These are phyloP conservation scores for Andrena bucephala DNA, from an alignment of 2,888 invertebrate genomes.

Conservation along the genomic window DNA sequence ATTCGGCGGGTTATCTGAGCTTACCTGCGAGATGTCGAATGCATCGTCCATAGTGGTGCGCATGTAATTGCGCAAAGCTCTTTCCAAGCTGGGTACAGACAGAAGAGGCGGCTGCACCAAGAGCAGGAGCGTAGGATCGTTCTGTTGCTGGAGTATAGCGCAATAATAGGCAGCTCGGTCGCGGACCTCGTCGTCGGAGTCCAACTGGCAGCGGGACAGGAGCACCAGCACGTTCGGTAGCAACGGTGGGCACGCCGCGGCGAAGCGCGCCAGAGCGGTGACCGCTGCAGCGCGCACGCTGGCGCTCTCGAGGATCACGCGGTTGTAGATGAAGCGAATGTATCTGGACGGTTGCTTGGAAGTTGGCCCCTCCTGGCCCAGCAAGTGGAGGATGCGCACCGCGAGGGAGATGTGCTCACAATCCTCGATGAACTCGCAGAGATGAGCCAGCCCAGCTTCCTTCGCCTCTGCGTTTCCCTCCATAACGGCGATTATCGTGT, in stretches of 20 bases:
- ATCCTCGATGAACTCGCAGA: constrained; percentile 99
- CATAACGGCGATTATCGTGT: constrained; percentile 98
- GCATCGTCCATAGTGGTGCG: constrained; percentile 89
- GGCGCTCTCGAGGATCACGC: constrained; percentile 98
- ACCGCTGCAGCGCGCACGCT: constrained; percentile 98
- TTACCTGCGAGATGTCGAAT: constrained; percentile 87
- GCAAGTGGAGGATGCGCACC: constrained; percentile 96
- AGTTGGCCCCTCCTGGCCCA: constrained; percentile 98
- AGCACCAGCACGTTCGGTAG: constrained; percentile 94
- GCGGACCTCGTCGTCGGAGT: constrained; percentile 99
- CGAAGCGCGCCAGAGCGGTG: constrained; percentile 98
- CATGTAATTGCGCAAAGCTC: constrained; percentile 93
- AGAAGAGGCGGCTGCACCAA: constrained; percentile 82
- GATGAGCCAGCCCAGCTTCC: constrained; percentile 97
- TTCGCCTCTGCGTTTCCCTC: constrained; percentile 99
- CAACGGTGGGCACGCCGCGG: constrained; percentile 96
- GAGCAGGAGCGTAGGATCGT: constrained; percentile 77
- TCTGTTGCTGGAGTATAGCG: constrained; percentile 90
- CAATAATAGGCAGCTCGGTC: constrained; percentile 99
- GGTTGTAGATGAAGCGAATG: constrained; percentile 94
- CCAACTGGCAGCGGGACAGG: constrained; percentile 95
- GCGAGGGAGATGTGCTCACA: constrained; percentile 99
- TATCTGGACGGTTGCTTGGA: constrained; percentile 96
- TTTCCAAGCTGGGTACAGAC: constrained; percentile 94
- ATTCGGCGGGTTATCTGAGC: too few relatives aligned